Percentiles rank a stretch among this genome's conserved stretches.
Conservation (phyloP, 2,797 vertebrate species). For the Peromyscus attwateri region DNA sequence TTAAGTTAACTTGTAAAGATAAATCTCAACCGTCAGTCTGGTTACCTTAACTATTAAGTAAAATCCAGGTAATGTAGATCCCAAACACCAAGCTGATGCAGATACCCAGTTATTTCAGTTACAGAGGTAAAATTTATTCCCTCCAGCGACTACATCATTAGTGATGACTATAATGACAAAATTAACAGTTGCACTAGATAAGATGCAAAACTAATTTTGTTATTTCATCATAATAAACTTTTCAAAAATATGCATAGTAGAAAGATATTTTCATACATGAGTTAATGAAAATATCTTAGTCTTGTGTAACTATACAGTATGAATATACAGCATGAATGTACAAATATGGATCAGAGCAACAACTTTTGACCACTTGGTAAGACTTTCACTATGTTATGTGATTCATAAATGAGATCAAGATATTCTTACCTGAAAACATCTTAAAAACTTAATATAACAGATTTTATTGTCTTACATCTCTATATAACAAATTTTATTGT, state of each 20-base stretch:
- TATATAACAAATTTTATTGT: not conserved
- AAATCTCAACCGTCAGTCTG: not conserved
- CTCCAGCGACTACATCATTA: not conserved
- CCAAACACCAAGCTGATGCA: slow-evolving; percentile 32
- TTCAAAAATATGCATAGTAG: not conserved
- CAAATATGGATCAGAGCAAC: not conserved
- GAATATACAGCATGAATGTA: not conserved
- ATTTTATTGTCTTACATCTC: slow-evolving; percentile 29
- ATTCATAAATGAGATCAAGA: slow-evolving; percentile 48
- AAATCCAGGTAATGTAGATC: slow-evolving; percentile 13
- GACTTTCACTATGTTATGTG: slow-evolving; percentile 1
- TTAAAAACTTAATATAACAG: slow-evolving; percentile 38
- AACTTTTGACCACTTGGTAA: slow-evolving; percentile 30
- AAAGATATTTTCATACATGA: slow-evolving; percentile 30
- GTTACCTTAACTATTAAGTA: slow-evolving; percentile 12
- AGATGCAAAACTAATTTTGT: slow-evolving; percentile 38
- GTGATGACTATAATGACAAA: not conserved
- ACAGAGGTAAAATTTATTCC: not conserved
- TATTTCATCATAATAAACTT: not conserved
- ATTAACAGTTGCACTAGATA: not conserved
- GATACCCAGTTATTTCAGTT: not conserved
- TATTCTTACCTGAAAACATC: not conserved
- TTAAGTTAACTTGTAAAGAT: slow-evolving; percentile 36
- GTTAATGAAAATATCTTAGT: not conserved
- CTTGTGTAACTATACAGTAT: slow-evolving; percentile 23